Evolutionary conservation across 1,140 invertebrate species (phyloP), one percentile per base, ranked within the genome.

Genomic region (Xylocopa sonorina): DNA sequence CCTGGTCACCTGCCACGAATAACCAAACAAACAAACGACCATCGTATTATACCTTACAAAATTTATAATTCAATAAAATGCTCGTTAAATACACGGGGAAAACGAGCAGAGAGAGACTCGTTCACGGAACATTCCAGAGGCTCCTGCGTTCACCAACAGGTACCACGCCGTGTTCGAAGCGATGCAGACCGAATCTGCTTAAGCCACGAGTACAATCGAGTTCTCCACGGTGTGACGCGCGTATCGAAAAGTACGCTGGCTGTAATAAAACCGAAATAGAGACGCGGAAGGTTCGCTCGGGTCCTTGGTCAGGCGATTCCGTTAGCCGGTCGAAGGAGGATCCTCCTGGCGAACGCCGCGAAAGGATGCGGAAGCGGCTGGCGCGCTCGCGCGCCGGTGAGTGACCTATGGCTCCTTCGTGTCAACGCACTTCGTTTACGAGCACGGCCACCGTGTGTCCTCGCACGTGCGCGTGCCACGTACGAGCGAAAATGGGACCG

Each of bases 401-500:
- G 90, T 92, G 91, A 92, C 91, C 91, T 91, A 90, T 89, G 90
- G 83, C 82, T 84, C 87, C 85, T 85, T 81, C 82, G 88, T 89
- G 89, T 91, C 88, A 90, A 90, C 83, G 89, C 83, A 89, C 89
- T 87, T 84, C 55, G 50, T 32, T 63, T 57, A 43, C 63, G 57
- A 34, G 46, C 48, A 46, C 60, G 29, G n/a, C 38, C 27, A 27
- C 24, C 7, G 62, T 57, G 62, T 57, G 63, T 63, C 68, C 63
- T 62, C 34, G 29, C 34, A 6, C 43, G 55, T 55, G 46, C 50
- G 46, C 57, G 46, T 9, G 63, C 27, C 18, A 29, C 66, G 66
- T 69, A n/a, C 55, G 4, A 66, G 67, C 55, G 67, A 69, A 71
- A 69, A 78, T 60, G 66, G 53, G 75, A 69, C 66, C 75, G 66